phyloP scores from a whole-genome alignment of 2,797 vertebrate genomes.

The Microctenopoma lineatum region DNA sequence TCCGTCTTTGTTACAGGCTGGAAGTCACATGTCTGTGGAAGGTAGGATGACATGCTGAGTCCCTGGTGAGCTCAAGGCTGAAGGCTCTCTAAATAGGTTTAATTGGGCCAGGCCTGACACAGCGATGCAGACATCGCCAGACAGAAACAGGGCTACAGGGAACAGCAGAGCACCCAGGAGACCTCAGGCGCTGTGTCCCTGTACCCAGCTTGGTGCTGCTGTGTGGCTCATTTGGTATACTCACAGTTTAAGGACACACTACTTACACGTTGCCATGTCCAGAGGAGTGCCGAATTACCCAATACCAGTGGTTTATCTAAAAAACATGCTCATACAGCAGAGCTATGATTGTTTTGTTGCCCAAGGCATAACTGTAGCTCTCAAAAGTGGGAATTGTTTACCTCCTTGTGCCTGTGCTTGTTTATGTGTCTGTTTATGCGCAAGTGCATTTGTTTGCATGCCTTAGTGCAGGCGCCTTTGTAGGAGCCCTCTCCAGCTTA shows the following conservation, averaged over 20 bases:
- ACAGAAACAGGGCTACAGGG: slow-evolving; percentile 66
- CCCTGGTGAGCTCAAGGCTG: slow-evolving; percentile 69
- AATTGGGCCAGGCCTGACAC: slow-evolving; percentile 72
- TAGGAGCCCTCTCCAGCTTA: slow-evolving; percentile 50
- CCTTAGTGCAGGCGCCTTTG: slow-evolving; percentile 47
- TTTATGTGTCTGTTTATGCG: slow-evolving; percentile 61
- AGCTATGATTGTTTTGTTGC: slow-evolving; percentile 79
- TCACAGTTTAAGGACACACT: slow-evolving; percentile 69
- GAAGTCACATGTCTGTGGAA: slow-evolving; percentile 69
- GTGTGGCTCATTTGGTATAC: slow-evolving; percentile 65
- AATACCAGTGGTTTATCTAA: slow-evolving; percentile 76
- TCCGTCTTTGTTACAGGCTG: slow-evolving; percentile 58
- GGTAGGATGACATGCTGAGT: slow-evolving; percentile 69
- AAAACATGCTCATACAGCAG: slow-evolving; percentile 73
- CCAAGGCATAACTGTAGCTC: slow-evolving; percentile 67
- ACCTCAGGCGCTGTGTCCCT: slow-evolving; percentile 57
- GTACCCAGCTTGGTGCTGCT: slow-evolving; percentile 51
- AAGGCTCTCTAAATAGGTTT: slow-evolving; percentile 79
- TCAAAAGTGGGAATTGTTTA: slow-evolving; percentile 77
- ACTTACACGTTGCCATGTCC: slow-evolving; percentile 62
- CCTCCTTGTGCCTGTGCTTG: slow-evolving; percentile 63
- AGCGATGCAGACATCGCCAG: slow-evolving; percentile 64
- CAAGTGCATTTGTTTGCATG: slow-evolving; percentile 57
- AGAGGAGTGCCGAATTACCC: slow-evolving; percentile 73
- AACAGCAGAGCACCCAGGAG: slow-evolving; percentile 68